Evolutionary conservation across 2,113 vertebrate species (phyloP).

Genomic region (Panthera tigris): DNA sequence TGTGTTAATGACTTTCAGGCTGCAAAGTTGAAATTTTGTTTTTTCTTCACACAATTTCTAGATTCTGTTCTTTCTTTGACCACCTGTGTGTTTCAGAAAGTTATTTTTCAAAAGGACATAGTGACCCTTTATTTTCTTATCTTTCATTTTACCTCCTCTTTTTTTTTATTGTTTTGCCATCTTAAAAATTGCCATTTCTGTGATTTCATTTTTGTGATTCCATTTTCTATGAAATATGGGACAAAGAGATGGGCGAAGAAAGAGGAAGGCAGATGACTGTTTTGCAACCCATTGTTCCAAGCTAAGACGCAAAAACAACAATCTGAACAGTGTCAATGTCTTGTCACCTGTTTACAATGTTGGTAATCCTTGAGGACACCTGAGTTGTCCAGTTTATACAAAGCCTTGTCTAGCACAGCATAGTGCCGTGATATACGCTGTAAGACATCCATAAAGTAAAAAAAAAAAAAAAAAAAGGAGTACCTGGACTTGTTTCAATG

Average conservation of each 20-base stretch:
- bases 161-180: background rate
- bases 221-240: background rate
- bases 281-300: background rate
- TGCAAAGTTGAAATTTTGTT: background rate
- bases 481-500: background rate
- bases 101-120: background rate
- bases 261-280: background rate
- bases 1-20: background rate
- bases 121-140: background rate
- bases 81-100: background rate
- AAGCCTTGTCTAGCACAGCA: background rate
- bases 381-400: background rate
- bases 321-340: background rate
- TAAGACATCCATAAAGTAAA: background rate
- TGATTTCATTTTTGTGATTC: background rate
- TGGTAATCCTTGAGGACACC: background rate
- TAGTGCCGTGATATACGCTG: background rate
- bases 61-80: background rate
- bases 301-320: background rate
- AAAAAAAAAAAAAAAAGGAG: background rate
- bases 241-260: background rate
- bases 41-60: background rate
- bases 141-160: background rate
- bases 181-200: background rate
- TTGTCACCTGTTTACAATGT: background rate